Conservation (phyloP, 2,113 vertebrate species). For the Columba livia region DNA sequence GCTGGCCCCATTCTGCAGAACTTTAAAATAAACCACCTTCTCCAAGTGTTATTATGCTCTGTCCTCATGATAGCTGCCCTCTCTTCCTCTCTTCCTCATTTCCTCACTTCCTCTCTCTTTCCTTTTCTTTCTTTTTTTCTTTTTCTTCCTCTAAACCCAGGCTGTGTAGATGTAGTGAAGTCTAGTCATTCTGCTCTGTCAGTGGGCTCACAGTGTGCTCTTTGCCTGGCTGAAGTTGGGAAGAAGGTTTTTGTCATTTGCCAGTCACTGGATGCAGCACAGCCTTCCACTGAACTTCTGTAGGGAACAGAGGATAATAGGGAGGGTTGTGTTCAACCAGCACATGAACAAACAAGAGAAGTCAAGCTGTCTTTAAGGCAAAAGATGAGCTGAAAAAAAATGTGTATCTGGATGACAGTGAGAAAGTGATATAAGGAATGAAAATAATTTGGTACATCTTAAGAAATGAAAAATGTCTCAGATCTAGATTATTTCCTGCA, state of each 20-base stretch:
- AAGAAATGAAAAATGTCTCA: background rate
- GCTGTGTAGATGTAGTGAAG: background rate
- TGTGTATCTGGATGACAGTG: accelerated
- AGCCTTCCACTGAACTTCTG: background rate
- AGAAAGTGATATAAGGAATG: background rate
- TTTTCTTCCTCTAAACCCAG: background rate
- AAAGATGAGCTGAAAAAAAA: background rate
- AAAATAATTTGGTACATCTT: background rate
- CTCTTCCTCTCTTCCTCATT: no score
- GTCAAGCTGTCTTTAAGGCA: background rate
- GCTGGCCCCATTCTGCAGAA: background rate
- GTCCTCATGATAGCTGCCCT: background rate
- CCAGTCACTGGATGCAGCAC: background rate
- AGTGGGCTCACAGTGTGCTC: background rate
- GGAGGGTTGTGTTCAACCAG: background rate
- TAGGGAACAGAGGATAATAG: background rate
- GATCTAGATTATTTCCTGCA: background rate
- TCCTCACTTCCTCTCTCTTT: no score
- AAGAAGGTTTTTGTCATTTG: background rate
- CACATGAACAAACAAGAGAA: background rate
- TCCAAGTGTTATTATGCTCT: background rate
- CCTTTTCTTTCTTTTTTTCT: no score
- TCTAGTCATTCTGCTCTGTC: accelerated
- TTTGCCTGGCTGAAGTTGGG: background rate
- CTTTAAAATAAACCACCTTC: background rate